These are phyloP conservation scores for Pseudomugil tenellus DNA, from an alignment of 2,797 vertebrate species.

Conservation along the genomic window DNA sequence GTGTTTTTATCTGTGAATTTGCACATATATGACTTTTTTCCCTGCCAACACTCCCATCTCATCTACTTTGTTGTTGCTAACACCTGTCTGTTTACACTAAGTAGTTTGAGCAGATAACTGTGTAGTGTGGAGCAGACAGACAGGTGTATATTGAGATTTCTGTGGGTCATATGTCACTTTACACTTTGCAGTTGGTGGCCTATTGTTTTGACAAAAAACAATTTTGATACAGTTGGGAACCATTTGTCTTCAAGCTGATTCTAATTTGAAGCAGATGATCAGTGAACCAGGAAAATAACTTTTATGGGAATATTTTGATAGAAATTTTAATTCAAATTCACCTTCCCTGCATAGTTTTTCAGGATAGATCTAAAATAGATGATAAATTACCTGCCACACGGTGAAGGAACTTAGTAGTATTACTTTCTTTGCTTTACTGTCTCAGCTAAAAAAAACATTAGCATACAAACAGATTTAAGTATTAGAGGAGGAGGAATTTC, in stretches of 20 bases:
- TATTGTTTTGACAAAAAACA: constrained; percentile 42
- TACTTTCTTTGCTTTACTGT: not conserved
- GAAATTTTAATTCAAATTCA: not conserved
- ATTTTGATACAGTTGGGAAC: constrained; percentile 2
- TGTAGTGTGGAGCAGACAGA: constrained; percentile 21
- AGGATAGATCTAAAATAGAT: not conserved
- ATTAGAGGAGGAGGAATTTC: not conserved
- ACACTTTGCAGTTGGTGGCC: constrained; percentile 9
- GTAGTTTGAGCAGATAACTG: constrained; percentile 42
- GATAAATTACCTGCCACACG: not conserved
- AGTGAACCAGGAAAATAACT: not conserved
- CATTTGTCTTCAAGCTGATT: not conserved
- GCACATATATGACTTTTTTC: constrained; percentile 49
- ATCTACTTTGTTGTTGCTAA: constrained; percentile 25
- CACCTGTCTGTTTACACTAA: constrained; percentile 31
- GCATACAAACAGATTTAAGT: not conserved
- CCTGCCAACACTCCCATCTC: constrained; percentile 31
- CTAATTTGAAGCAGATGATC: not conserved
- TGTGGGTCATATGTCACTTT: constrained; percentile 22
- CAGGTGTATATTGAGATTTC: constrained; percentile 21
- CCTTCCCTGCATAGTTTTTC: not conserved
- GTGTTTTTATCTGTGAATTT: constrained; percentile 52
- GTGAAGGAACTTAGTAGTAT: not conserved
- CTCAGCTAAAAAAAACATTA: not conserved
- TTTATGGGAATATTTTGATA: not conserved